A percentile compares a stretch with the other conserved stretches of the same genome.
phyloP scores from a whole-genome alignment of 2,797 vertebrate species.

The Selene dorsalis region DNA sequence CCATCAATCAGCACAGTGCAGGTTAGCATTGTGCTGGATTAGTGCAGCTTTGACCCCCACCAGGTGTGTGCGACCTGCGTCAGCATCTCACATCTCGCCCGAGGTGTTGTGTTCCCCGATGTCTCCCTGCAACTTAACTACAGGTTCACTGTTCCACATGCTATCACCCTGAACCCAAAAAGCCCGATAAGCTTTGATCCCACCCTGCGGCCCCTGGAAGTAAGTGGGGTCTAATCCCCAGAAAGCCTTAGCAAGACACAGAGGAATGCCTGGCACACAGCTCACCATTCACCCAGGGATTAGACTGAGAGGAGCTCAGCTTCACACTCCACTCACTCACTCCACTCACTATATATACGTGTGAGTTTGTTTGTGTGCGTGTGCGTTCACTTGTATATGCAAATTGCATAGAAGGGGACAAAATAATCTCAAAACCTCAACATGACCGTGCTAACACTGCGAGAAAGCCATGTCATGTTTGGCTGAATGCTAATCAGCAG shows the following conservation, averaged over 20 bases:
- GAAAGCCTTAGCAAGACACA: slow-evolving; percentile 78
- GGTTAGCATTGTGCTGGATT: slow-evolving; percentile 60
- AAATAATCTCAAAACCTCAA: slow-evolving; percentile 22
- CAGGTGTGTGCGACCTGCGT: slow-evolving; percentile 70
- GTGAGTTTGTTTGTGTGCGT: slow-evolving; percentile 31
- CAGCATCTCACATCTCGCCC: slow-evolving; percentile 50
- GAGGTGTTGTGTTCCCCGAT: slow-evolving; percentile 61
- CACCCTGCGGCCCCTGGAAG: slow-evolving; percentile 75
- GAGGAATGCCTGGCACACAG: slow-evolving; percentile 84
- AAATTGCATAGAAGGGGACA: slow-evolving; percentile 26
- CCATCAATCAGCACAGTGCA: slow-evolving; percentile 61
- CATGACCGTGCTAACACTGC: slow-evolving; percentile 6
- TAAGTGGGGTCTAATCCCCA: slow-evolving; percentile 80
- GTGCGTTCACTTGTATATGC: slow-evolving; percentile 24
- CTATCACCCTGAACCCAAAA: slow-evolving; percentile 64
- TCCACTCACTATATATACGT: slow-evolving; percentile 45
- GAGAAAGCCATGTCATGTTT: slow-evolving; percentile 39
- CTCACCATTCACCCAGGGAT: slow-evolving; percentile 80
- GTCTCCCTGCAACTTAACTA: slow-evolving; percentile 57
- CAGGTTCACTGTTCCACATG: slow-evolving; percentile 53
- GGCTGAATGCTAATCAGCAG: slow-evolving; percentile 38
- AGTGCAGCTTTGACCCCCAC: slow-evolving; percentile 63
- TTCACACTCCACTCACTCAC: slow-evolving; percentile 71
- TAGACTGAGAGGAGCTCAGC: slow-evolving; percentile 72
- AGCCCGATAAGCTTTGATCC: slow-evolving; percentile 80